Percentiles rank a stretch among this genome's conserved stretches.
These are phyloP conservation scores for Notolepis coatsorum DNA, from an alignment of 2,797 vertebrate genomes.

Conservation along the genomic window DNA sequence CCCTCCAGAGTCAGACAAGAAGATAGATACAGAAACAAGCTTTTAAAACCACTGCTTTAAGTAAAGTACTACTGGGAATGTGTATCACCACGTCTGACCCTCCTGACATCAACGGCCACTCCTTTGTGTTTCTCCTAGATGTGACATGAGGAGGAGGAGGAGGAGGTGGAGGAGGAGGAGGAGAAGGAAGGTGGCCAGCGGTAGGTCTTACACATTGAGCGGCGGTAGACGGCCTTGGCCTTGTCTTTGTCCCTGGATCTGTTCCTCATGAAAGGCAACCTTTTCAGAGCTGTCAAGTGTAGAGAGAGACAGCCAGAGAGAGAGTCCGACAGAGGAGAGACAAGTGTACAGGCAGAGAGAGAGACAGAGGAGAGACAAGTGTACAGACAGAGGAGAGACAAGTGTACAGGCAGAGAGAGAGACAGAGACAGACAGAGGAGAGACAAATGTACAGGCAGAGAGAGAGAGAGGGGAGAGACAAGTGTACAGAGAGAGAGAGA, in stretches of 20 bases:
- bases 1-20: no score
- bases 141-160: conserved; percentile 77
- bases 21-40: no score
- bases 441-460: no score
- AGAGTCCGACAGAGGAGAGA: conserved; percentile 47
- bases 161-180: conserved; percentile 80
- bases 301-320: conserved; percentile 83
- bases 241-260: conserved; percentile 99
- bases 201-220: conserved; percentile 99
- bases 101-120: conserved; percentile 56
- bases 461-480: no score
- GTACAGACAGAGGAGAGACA: conserved; percentile 6
- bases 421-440: conserved; percentile 48
- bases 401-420: conserved; percentile 17
- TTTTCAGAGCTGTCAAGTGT: conserved; percentile 97
- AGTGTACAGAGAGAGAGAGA: no score
- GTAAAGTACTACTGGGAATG: no score
- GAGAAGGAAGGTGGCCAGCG: conserved; percentile 83
- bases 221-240: conserved; percentile 98
- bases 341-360: conserved; percentile 72
- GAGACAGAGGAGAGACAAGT: conserved; percentile 19
- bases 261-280: conserved; percentile 99
- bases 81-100: no score
- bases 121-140: conserved; percentile 53
- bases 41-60: no score